Evolutionary conservation across 2,113 vertebrate genomes (phyloP).

Genomic region (human): DNA sequence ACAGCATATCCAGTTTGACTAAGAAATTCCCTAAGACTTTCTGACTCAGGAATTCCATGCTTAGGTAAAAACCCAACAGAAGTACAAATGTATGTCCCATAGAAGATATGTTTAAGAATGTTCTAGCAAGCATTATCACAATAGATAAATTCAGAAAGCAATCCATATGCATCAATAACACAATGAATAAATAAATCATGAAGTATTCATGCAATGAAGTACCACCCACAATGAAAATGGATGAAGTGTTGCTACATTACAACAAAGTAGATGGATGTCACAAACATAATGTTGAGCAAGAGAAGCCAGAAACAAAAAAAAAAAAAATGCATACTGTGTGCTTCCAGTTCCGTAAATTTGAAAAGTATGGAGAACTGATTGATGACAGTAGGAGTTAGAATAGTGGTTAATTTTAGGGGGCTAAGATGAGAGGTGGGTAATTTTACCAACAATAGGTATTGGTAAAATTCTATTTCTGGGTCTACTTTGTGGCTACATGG

Average conservation of each 20-base stretch:
- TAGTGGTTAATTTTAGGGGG: neutral
- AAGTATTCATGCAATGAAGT: neutral
- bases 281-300: neutral
- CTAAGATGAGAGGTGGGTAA: neutral
- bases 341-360: neutral
- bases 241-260: neutral
- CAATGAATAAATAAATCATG: neutral
- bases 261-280: neutral
- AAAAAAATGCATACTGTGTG: neutral
- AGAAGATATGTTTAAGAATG: neutral
- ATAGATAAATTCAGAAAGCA: neutral
- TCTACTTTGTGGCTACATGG: neutral
- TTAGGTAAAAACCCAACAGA: neutral
- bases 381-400: neutral
- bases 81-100: neutral
- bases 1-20: neutral
- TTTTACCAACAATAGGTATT: too few species aligned
- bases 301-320: neutral
- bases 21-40: neutral
- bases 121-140: neutral
- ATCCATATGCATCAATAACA: neutral
- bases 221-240: neutral
- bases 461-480: neutral
- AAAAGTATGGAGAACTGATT: neutral
- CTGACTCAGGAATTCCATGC: neutral